These are phyloP conservation scores for Zosterops borbonicus DNA, from an alignment of 2,113 vertebrate species.

Conservation along the genomic window DNA sequence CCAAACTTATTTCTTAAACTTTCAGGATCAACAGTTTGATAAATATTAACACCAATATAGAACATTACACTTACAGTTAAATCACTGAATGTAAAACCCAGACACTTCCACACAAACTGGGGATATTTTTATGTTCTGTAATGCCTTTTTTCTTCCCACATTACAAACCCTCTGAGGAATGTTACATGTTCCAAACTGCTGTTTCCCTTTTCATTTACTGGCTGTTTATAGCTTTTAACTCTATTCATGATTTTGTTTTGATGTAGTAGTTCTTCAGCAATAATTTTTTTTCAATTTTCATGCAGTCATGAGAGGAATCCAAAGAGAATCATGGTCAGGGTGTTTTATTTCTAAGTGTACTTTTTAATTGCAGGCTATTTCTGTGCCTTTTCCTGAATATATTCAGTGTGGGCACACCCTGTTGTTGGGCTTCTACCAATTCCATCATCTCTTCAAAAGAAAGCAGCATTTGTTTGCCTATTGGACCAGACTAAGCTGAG, in stretches of 20 bases:
- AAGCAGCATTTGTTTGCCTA: constrained; percentile 29
- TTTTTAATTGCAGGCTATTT: constrained; percentile 28
- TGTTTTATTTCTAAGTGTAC: background rate
- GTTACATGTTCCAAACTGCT: constrained; percentile 8
- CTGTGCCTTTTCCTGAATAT: constrained; percentile 3
- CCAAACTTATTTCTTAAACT: background rate
- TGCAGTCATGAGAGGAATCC: background rate
- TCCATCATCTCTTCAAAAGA: constrained; percentile 28
- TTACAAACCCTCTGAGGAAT: constrained; percentile 42
- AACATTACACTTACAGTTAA: background rate
- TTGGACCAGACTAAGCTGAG: background rate
- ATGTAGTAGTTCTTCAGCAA: background rate
- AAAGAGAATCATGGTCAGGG: background rate
- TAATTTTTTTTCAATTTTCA: background rate
- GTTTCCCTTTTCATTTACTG: constrained; percentile 14
- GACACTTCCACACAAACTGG: background rate
- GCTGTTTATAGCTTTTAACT: background rate
- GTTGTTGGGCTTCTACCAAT: background rate
- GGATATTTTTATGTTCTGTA: constrained; percentile 15
- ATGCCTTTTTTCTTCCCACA: background rate
- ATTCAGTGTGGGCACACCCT: background rate
- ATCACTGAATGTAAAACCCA: background rate
- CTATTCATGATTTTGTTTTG: background rate
- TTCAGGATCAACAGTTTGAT: background rate
- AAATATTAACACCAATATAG: background rate